Evolutionary conservation across 2,888 invertebrate species (phyloP).

Genomic region (Cancer borealis): DNA sequence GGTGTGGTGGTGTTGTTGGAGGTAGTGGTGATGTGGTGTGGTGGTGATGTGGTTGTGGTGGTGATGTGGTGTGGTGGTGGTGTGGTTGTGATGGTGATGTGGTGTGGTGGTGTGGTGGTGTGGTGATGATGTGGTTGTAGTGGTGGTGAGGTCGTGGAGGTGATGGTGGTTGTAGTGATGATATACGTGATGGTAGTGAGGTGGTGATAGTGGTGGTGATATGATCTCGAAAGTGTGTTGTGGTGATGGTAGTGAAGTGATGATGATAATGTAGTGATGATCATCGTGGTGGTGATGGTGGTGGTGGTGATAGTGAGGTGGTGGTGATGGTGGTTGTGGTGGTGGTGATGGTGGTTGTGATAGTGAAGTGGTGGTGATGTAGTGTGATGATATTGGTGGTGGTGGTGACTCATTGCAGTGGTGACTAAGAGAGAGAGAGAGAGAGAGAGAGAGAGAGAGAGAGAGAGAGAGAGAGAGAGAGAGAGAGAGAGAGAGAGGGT

Average conservation of each 20-base stretch:
- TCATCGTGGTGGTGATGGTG: neutral
- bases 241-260: neutral
- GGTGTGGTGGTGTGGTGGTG: neutral
- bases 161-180: neutral
- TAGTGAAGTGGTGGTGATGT: neutral
- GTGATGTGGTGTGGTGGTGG: conserved; percentile 14
- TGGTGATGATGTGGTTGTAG: neutral
- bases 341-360: too few relatives aligned
- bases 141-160: neutral
- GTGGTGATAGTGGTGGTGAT: neutral
- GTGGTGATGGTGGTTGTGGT: too few relatives aligned
- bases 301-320: neutral
- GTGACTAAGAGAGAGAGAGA: neutral
- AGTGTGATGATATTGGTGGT: neutral
- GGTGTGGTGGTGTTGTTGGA: neutral
- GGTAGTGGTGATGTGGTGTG: neutral
- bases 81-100: neutral
- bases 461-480: conserved; percentile 52
- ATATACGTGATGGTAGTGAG: neutral
- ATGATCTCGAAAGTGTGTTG: neutral
- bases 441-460: neutral
- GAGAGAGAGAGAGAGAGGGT: conserved; percentile 22
- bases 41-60: conserved; percentile 17
- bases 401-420: neutral
- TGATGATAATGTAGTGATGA: neutral